phyloP scores from a whole-genome alignment of 2,797 vertebrate genomes.

The Stomatorhinus walkeri region DNA sequence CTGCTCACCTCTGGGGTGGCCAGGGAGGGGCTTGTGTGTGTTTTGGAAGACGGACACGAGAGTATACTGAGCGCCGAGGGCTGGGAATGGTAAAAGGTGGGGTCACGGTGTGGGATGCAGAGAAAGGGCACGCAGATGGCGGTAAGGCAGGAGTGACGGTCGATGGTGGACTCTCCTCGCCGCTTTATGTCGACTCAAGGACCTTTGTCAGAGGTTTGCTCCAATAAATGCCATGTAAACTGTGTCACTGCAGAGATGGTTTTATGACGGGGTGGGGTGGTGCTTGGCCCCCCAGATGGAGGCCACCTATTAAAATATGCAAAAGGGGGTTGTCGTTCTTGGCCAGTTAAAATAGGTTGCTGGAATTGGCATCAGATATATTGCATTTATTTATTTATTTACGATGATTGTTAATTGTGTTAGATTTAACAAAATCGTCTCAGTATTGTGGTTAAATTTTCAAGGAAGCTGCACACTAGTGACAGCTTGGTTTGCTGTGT shows the following conservation, averaged over 20 bases:
- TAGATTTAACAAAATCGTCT: neutral
- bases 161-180: too few relatives aligned
- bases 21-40: neutral
- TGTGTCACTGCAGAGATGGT: neutral
- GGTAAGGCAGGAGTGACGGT: neutral
- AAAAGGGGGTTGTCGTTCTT: neutral
- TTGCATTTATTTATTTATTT: neutral
- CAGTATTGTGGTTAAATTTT: neutral
- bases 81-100: neutral
- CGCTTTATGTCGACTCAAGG: neutral
- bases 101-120: neutral
- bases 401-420: neutral
- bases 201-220: neutral
- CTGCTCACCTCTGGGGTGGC: neutral
- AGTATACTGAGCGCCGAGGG: neutral
- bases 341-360: neutral
- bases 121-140: neutral
- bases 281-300: constrained; percentile 15
- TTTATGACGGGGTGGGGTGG: neutral
- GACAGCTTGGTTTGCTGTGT: neutral
- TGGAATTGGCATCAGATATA: constrained; percentile 1
- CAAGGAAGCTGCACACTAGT: neutral
- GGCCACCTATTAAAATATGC: constrained; percentile 21
- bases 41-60: neutral
- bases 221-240: neutral